A percentile compares a stretch with the other conserved stretches of the same genome.
phyloP scores from a whole-genome alignment of 2,888 invertebrate species.

The Leptarthrus brevirostris region DNA sequence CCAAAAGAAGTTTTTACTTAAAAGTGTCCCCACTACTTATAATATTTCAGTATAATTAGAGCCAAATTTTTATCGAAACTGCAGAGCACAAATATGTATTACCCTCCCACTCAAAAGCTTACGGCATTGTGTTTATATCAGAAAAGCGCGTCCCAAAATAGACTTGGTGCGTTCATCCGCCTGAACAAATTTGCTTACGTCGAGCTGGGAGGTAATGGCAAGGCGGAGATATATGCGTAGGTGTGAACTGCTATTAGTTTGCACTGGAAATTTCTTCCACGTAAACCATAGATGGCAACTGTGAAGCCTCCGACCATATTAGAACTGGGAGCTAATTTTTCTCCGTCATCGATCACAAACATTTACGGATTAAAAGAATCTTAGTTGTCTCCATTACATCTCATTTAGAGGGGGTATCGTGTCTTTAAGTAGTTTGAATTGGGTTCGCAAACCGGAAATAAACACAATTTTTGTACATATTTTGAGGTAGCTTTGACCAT shows the following conservation, averaged over 20 bases:
- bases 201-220: neutral
- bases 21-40: too few species aligned
- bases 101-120: neutral
- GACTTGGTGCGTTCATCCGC: conserved; percentile 31
- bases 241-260: conserved; percentile 31
- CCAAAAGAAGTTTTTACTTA: too few species aligned
- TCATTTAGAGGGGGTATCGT: neutral
- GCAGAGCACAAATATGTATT: too few species aligned
- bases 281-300: neutral
- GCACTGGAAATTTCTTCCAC: conserved; percentile 10
- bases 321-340: neutral
- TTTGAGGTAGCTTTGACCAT: neutral
- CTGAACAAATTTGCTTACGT: conserved; percentile 31
- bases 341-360: neutral
- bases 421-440: neutral
- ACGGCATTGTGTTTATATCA: neutral
- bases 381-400: neutral
- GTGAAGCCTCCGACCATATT: neutral
- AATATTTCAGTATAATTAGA: too few species aligned
- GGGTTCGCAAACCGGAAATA: neutral
- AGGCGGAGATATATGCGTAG: conserved; percentile 8
- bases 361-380: neutral
- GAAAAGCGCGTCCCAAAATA: conserved; percentile 24
- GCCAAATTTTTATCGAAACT: neutral
- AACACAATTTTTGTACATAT: neutral